Base-by-base conservation (phyloP, 2,797 vertebrate genomes). In the Lophius americanus region DNA sequence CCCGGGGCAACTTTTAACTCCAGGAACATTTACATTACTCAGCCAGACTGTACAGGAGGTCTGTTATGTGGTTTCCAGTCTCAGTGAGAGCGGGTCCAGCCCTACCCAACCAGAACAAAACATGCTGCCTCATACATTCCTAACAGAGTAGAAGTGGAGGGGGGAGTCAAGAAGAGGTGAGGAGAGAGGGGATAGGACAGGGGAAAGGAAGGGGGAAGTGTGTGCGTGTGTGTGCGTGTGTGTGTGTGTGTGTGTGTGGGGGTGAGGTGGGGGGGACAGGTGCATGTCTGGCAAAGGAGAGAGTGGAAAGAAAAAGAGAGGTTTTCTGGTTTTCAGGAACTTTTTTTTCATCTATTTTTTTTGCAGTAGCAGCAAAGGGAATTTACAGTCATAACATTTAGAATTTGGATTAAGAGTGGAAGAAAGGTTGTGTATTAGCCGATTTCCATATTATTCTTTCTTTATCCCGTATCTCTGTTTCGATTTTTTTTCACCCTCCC, bases 51-150 rank as follows among this genome's bases (percentile, higher is more conserved):
- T 39, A 50, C 76, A 83, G 82, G 78, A 84, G 81, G 81, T 84
- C 76, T 76, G 62, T 64, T 85, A 86, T 84, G 80, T 81, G 84
- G 89, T 81, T 83, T 84, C 68, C 79, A 79, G 76, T 66, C 43
- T 56, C 62, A 72, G 54, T 35, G 59, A 77, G 52, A 51, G 49
- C 4, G 41, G 66, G 68, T 70, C 44, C 73, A 83, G 71, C 57
- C 58, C 65, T 70, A 66, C 36, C 61, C 43, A 32, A 65, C 66
- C 83, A 81, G 82, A 85, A 81, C 67, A 59, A 87, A 87, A 89
- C 80, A 76, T 83, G 85, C 85, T 89, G 86, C 72, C 86, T 90
- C 87, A 88, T 82, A 84, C 86, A 91, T 93, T 92, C 85, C 85
- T 89, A 8, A 14, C 37, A 42, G 72, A 46, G 51, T 49, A 4